Conservation (phyloP, 2,888 invertebrate species). For the Aplocera efformata region DNA sequence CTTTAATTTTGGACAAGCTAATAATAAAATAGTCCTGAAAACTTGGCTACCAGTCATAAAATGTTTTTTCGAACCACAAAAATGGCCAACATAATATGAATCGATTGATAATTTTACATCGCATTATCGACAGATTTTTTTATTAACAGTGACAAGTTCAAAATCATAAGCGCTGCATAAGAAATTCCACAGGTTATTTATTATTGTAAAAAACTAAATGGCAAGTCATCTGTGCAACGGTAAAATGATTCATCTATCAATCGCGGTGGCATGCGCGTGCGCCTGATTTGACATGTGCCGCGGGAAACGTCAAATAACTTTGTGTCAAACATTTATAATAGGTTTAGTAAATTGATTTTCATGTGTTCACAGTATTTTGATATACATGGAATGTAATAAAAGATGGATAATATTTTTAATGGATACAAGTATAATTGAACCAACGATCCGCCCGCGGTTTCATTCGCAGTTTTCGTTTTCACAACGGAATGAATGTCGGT, state of each 20-base stretch:
- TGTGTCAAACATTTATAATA: constrained; percentile 48
- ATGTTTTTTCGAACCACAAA: no score
- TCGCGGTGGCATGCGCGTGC: constrained; percentile 35
- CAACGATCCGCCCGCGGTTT: no score
- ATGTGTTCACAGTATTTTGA: constrained; percentile 32
- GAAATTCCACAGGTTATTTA: constrained; percentile 40
- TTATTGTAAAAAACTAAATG: constrained; percentile 40
- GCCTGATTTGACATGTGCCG: constrained; percentile 45
- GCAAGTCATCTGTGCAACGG: constrained; percentile 60
- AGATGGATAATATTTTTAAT: no score
- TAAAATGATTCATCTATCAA: constrained; percentile 57
- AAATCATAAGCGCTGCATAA: constrained; percentile 26
- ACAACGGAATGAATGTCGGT: no score
- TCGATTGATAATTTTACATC: constrained; percentile 15
- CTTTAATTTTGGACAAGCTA: no score
- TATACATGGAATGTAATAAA: no score
- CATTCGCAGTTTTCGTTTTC: no score
- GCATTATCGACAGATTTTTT: constrained; percentile 23
- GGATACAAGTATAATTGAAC: no score
- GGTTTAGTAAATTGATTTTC: constrained; percentile 38
- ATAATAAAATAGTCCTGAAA: no score
- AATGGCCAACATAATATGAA: not conserved
- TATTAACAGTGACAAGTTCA: constrained; percentile 22
- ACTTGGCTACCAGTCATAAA: no score
- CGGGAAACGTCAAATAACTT: constrained; percentile 50